phyloP scores from a whole-genome alignment of 1,140 invertebrate species.

The Drosophila carrolli region DNA sequence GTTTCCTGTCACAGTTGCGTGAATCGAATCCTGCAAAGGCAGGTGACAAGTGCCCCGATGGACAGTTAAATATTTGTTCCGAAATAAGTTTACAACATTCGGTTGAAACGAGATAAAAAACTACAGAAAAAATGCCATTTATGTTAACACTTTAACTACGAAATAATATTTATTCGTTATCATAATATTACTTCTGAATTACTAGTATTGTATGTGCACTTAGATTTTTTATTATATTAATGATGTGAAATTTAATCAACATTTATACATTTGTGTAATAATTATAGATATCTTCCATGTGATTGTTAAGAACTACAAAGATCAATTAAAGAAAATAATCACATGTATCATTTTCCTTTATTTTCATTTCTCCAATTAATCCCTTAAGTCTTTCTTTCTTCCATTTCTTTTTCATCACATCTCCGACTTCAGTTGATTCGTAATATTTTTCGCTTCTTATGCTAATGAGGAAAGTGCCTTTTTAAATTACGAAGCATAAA shows the following conservation, averaged over 20 bases:
- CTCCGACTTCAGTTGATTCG: conserved; percentile 6
- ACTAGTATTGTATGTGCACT: too few species aligned
- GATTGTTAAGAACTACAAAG: background rate
- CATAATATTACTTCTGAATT: too few species aligned
- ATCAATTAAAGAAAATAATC: conserved; percentile 24
- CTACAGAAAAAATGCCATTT: background rate
- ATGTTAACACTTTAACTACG: background rate
- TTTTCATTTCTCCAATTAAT: background rate
- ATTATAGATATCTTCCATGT: background rate
- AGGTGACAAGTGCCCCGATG: conserved; percentile 27
- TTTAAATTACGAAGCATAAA: conserved; percentile 52
- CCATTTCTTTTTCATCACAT: conserved; percentile 2
- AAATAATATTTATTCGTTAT: too few species aligned
- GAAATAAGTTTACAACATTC: conserved; percentile 21
- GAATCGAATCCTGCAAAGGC: conserved; percentile 8
- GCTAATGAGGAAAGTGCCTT: conserved; percentile 65
- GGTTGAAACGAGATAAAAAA: background rate
- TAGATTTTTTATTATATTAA: background rate
- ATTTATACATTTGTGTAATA: too few species aligned
- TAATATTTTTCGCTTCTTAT: conserved; percentile 50
- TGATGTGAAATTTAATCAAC: background rate
- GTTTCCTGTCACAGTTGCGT: conserved; percentile 44
- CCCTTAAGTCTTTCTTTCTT: background rate
- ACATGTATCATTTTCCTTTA: background rate
- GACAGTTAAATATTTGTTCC: conserved; percentile 37